Evolutionary conservation across 1,140 invertebrate genomes (phyloP).

Genomic region (Atta colombica): DNA sequence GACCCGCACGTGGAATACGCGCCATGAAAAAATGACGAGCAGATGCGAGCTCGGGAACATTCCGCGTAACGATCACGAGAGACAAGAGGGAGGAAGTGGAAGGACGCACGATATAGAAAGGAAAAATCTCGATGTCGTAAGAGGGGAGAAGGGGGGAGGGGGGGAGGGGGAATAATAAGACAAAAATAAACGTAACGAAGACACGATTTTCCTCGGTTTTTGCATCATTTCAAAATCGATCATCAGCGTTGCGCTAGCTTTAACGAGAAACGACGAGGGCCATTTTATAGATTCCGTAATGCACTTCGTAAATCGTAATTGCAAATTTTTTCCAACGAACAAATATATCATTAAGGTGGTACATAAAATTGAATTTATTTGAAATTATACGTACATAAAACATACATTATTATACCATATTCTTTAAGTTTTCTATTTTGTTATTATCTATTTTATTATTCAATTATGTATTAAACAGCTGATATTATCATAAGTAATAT

Average conservation of each 20-base stretch:
- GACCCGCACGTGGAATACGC: constrained; percentile 25
- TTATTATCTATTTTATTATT: not conserved
- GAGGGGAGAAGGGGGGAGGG: no score
- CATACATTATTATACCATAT: not conserved
- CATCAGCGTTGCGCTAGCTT: constrained; percentile 22
- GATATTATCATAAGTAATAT: not conserved
- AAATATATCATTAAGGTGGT: not conserved
- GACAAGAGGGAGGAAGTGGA: constrained; percentile 2
- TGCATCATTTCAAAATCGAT: constrained; percentile 58
- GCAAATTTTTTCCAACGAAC: not conserved
- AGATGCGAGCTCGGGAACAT: constrained; percentile 38
- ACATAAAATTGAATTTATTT: constrained; percentile 2
- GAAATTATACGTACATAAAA: not conserved
- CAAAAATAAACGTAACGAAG: constrained; percentile 32
- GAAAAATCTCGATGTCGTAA: not conserved
- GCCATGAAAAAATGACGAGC: constrained; percentile 15
- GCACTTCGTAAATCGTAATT: constrained; percentile 4
- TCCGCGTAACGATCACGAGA: not conserved
- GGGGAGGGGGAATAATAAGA: not conserved
- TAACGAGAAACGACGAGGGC: constrained; percentile 13
- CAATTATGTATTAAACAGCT: not conserved
- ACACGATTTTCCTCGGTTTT: constrained; percentile 54
- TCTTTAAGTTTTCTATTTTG: not conserved
- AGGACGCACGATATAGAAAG: not conserved
- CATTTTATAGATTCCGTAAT: constrained; percentile 23